Percentiles rank a stretch among this genome's conserved stretches.
phyloP scores from a whole-genome alignment of 1,140 invertebrate species.

The Pseudomyrmex cubaensis region DNA sequence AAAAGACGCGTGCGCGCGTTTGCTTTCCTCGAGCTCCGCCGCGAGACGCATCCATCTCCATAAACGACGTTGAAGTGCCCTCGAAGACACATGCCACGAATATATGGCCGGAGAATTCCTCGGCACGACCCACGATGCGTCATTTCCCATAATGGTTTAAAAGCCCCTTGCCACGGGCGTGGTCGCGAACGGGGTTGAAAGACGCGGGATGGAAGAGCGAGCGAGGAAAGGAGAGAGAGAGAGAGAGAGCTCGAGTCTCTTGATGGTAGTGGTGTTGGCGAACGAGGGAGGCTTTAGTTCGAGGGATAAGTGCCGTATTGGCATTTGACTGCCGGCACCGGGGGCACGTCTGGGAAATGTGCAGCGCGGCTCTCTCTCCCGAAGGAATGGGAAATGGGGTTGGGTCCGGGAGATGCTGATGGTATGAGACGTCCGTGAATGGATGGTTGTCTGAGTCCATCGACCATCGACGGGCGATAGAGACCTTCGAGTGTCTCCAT shows the following conservation, averaged over 20 bases:
- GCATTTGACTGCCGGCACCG: slow-evolving; percentile 74
- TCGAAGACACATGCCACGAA: slow-evolving; percentile 61
- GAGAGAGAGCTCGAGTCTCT: neutral
- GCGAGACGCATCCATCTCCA: slow-evolving; percentile 67
- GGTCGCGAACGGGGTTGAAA: neutral
- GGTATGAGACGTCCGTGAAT: slow-evolving; percentile 72
- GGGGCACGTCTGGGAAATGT: slow-evolving; percentile 74
- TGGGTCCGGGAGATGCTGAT: slow-evolving; percentile 71
- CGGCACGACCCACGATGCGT: slow-evolving; percentile 70
- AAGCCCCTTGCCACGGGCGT: slow-evolving; percentile 64
- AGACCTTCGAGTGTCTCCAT: slow-evolving; percentile 66
- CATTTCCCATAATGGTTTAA: slow-evolving; percentile 76
- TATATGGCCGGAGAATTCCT: slow-evolving; percentile 66
- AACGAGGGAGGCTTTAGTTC: slow-evolving; percentile 49
- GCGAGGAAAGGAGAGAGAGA: neutral
- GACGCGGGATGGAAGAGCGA: too few relatives aligned
- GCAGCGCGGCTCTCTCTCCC: slow-evolving; percentile 52
- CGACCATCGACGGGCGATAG: slow-evolving; percentile 37
- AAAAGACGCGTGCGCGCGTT: slow-evolving; percentile 4
- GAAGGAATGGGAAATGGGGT: slow-evolving; percentile 73
- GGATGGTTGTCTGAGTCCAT: slow-evolving; percentile 75
- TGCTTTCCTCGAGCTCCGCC: neutral
- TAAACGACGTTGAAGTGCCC: slow-evolving; percentile 68
- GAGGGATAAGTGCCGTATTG: slow-evolving; percentile 74
- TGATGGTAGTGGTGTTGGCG: slow-evolving; percentile 15